Conservation (phyloP, 1,140 invertebrate genomes). For the Ceratosolen fusciceps region DNA sequence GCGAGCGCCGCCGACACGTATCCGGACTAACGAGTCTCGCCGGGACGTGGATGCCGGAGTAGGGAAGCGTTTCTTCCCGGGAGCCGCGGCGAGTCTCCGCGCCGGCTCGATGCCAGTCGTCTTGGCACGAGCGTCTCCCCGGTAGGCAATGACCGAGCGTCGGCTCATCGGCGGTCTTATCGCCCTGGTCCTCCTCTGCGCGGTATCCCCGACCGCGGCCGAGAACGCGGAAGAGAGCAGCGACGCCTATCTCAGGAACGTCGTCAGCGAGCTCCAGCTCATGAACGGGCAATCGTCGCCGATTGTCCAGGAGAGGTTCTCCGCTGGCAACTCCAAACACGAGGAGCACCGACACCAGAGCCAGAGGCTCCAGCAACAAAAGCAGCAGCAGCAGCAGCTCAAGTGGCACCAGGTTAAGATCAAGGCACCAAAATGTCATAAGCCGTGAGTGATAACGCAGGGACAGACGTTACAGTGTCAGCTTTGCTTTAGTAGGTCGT, state of each 20-base stretch:
- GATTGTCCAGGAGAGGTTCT: not conserved
- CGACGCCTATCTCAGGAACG: slow-evolving; percentile 33
- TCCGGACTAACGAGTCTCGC: slow-evolving; percentile 5
- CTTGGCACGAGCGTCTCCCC: slow-evolving; percentile 1
- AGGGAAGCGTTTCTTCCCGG: not conserved
- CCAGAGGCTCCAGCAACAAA: not conserved
- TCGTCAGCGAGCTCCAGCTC: slow-evolving; percentile 25
- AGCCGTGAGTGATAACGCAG: not conserved
- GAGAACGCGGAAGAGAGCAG: slow-evolving; percentile 32
- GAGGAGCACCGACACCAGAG: no score
- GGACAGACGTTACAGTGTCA: not conserved
- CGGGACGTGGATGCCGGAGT: not conserved
- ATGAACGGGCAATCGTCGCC: not conserved
- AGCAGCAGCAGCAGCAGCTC: no score
- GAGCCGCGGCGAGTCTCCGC: not conserved
- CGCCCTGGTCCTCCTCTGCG: not conserved
- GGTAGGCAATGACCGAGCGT: not conserved
- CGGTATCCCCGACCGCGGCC: no score
- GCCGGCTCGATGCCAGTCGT: not conserved
- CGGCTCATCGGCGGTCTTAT: not conserved
- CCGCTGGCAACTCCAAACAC: not conserved
- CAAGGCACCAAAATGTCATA: no score
- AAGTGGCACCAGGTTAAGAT: no score
- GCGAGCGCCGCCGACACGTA: not conserved
- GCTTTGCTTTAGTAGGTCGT: not conserved